Evolutionary conservation across 2,888 invertebrate species (phyloP).

Genomic region (Athalia circularis): DNA sequence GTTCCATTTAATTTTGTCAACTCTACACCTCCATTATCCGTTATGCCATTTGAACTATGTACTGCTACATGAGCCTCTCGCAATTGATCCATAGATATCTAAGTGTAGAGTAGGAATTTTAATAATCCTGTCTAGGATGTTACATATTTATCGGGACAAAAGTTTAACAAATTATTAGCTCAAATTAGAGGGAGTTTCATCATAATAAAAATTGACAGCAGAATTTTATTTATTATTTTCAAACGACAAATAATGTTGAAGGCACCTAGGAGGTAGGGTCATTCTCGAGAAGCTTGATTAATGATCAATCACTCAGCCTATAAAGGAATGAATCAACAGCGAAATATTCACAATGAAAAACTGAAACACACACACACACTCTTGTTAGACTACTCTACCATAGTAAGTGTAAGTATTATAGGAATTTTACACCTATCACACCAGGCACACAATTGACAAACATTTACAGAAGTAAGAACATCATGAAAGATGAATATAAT

Average conservation of each 20-base stretch:
- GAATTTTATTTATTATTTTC: too few species aligned
- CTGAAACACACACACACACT: conserved; percentile 2
- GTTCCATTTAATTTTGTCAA: conserved; percentile 68
- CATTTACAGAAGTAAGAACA: not conserved
- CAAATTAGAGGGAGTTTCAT: not conserved
- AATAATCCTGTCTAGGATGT: not conserved
- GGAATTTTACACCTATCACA: too few species aligned
- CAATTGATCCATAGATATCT: conserved; percentile 90
- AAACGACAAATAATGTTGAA: not conserved
- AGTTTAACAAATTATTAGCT: not conserved
- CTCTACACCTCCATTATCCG: conserved; percentile 67
- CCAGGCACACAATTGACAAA: not conserved
- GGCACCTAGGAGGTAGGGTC: not conserved
- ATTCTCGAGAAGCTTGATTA: not conserved
- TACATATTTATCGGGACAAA: not conserved
- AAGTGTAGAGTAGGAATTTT: conserved; percentile 58
- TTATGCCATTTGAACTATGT: conserved; percentile 70
- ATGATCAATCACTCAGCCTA: conserved; percentile 4
- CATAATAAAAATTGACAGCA: conserved; percentile 19
- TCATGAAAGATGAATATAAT: not conserved
- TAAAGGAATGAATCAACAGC: not conserved
- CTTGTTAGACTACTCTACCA: not conserved
- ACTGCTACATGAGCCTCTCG: conserved; percentile 79
- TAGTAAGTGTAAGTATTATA: not conserved
- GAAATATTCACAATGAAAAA: not conserved